phyloP scores from a whole-genome alignment of 2,888 invertebrate species.

The Phanerotoma sp. region DNA sequence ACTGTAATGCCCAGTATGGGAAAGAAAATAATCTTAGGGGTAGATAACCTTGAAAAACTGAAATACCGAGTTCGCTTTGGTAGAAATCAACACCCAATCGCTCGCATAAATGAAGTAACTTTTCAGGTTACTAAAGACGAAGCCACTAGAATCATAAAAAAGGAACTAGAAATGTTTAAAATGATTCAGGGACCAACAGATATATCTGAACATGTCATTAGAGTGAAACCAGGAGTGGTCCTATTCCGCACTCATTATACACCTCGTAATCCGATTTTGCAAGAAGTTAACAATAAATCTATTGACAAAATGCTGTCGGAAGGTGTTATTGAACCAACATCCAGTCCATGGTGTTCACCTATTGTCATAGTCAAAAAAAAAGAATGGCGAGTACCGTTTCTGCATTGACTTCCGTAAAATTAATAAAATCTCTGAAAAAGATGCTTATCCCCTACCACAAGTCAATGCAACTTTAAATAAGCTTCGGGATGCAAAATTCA shows the following conservation, averaged over 20 bases:
- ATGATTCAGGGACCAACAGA: not conserved
- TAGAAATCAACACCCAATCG: too few species aligned
- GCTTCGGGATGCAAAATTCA: slow-evolving; percentile 3
- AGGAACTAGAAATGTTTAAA: not conserved
- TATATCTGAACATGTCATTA: slow-evolving; percentile 10
- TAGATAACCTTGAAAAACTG: not conserved
- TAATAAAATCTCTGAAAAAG: slow-evolving; percentile 29
- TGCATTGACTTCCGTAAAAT: slow-evolving; percentile 42
- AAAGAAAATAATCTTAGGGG: not conserved
- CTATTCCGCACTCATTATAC: slow-evolving; percentile 26
- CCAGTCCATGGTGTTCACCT: slow-evolving; percentile 40
- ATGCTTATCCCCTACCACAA: slow-evolving; percentile 44
- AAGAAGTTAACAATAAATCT: slow-evolving; percentile 27
- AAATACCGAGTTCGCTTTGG: not conserved
- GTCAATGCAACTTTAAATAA: slow-evolving; percentile 39
- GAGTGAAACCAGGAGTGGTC: slow-evolving; percentile 3
- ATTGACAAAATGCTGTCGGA: slow-evolving; percentile 41
- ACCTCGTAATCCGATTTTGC: slow-evolving; percentile 12
- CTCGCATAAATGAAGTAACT: not conserved
- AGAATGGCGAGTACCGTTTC: slow-evolving; percentile 37
- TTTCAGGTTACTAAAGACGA: not conserved
- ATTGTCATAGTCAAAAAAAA: slow-evolving; percentile 38
- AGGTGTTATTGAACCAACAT: slow-evolving; percentile 40
- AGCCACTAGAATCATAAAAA: too few species aligned
- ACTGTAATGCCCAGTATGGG: not conserved